A percentile compares a stretch with the other conserved stretches of the same genome.
Conservation (phyloP, 2,113 vertebrate species). For the Pavo muticus region DNA sequence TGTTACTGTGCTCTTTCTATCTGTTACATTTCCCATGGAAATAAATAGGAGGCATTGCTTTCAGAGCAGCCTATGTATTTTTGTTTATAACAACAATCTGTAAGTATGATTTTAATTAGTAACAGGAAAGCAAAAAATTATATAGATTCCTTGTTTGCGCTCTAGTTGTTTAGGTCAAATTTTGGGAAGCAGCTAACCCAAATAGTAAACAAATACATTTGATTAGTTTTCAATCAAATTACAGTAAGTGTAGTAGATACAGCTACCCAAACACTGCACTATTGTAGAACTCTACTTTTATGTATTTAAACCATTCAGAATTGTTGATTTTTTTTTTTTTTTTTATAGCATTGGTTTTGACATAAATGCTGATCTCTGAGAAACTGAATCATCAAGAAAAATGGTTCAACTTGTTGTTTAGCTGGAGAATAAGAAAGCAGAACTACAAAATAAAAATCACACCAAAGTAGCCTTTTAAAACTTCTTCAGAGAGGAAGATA, state of each 20-base stretch:
- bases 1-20: background rate
- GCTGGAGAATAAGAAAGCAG: background rate
- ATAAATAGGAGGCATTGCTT: background rate
- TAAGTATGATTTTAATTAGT: slow-evolving; percentile 12
- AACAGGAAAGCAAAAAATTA: background rate
- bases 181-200: background rate
- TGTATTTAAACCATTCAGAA: background rate
- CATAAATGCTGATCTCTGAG: background rate
- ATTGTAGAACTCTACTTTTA: background rate
- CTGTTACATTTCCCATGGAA: background rate
- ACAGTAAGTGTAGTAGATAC: background rate
- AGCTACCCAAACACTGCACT: background rate
- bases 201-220: background rate
- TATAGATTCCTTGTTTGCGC: background rate
- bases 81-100: background rate
- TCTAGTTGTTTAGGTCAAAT: background rate
- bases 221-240: slow-evolving; percentile 8
- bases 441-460: background rate
- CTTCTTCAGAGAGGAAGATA: background rate
- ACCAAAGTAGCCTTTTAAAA: background rate
- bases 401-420: background rate
- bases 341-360: slow-evolving; percentile 2
- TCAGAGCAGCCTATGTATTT: background rate
- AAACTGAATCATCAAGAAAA: slow-evolving; percentile 15
- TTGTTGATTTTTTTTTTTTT: slow-evolving; percentile 42